phyloP scores from a whole-genome alignment of 2,888 invertebrate species.

The Adineta ricciae region DNA sequence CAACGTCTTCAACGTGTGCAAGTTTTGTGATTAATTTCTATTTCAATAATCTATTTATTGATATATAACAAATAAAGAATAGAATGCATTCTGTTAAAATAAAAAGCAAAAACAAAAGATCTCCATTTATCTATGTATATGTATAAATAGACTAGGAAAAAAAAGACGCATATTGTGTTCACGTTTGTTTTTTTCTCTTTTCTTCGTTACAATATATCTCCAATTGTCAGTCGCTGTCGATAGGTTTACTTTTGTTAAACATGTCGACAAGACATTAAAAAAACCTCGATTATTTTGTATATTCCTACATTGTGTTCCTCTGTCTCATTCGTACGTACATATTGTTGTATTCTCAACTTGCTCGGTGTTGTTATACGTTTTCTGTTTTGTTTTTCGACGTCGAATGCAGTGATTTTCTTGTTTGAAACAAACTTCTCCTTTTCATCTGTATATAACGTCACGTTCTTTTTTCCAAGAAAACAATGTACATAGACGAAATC shows the following conservation, averaged over 20 bases:
- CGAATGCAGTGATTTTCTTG: conserved; percentile 19
- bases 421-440: neutral
- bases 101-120: neutral
- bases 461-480: neutral
- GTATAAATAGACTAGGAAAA: neutral
- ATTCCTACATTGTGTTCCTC: neutral
- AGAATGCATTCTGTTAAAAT: neutral
- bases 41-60: neutral
- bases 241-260: neutral
- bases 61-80: neutral
- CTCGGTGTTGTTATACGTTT: conserved; percentile 9
- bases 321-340: conserved; percentile 12
- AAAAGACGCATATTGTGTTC: neutral
- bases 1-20: conserved; percentile 20
- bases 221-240: neutral
- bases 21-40: conserved; percentile 11
- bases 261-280: neutral
- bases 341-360: conserved; percentile 1
- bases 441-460: neutral
- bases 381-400: conserved; percentile 3
- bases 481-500: neutral
- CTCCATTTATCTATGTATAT: neutral
- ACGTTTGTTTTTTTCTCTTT: neutral
- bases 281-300: conserved; percentile 1
- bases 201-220: neutral